phyloP scores from a whole-genome alignment of 92 coral and sea anemone genomes.

The Paragorgia papillata region DNA sequence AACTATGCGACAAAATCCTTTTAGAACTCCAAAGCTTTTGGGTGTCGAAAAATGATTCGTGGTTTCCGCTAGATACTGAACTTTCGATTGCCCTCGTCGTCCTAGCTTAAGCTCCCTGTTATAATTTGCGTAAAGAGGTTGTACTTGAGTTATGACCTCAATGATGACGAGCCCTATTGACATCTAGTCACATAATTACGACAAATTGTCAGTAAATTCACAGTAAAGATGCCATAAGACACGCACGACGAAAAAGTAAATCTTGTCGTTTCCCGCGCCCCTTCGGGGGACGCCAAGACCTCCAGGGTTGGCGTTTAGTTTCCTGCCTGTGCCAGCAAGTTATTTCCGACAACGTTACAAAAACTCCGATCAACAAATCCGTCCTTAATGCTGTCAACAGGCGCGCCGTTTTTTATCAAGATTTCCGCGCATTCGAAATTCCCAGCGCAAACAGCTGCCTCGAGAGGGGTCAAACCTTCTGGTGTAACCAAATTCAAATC shows the following conservation, averaged over 20 bases:
- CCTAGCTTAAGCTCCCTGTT: no score
- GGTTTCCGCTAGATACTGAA: no score
- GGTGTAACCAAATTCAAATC: slow-evolving; percentile 59
- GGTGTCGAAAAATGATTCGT: no score
- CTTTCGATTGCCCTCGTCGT: no score
- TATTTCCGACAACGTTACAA: not conserved
- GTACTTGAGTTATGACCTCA: not conserved
- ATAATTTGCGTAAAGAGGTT: no score
- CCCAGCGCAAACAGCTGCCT: slow-evolving; percentile 69
- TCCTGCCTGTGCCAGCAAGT: not conserved
- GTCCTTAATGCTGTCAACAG: slow-evolving; percentile 67
- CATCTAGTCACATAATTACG: not conserved
- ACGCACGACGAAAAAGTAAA: not conserved
- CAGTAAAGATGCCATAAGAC: not conserved
- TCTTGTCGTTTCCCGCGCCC: not conserved
- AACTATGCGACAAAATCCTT: no score
- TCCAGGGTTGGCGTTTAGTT: not conserved
- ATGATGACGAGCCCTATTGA: not conserved
- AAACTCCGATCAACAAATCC: slow-evolving; percentile 57
- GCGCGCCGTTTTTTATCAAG: slow-evolving; percentile 72
- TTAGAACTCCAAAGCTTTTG: no score
- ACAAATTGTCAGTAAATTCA: not conserved
- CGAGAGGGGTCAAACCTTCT: slow-evolving; percentile 68
- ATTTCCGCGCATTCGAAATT: slow-evolving; percentile 83
- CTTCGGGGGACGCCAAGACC: no score